Base-by-base conservation (phyloP, 2,113 vertebrate genomes). In the Plestiodon gilberti region DNA sequence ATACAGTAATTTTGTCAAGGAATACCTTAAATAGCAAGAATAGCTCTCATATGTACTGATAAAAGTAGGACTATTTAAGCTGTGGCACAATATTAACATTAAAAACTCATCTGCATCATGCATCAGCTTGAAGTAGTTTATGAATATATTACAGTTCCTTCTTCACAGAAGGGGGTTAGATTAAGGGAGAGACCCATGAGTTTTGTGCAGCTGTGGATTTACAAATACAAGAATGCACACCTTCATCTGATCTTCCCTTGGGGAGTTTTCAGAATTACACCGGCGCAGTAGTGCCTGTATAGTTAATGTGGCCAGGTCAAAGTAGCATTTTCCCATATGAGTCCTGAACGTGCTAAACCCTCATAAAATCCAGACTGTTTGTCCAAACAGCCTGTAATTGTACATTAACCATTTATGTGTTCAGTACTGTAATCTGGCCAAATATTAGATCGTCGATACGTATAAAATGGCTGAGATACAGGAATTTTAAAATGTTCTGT, bases 21-120 rank as follows among this genome's bases (percentile, higher is more conserved):
- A 30, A 30, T 82, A 52, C n/a, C 90, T 92, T 87, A 85, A 76
- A 52, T 38, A 76, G 87, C 89, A 80, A 86, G 64, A 69, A 76
- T 33, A 57, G 76, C 89, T 91, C 84, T 89, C 62, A 59, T 18
- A 87, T 86, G 77, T 86, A 84, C 86, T 87, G 87, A 89, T 94
- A 70, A 62, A 90, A 87, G 40, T 64, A 52, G 81, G 62, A 87
- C 77, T 87, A 83, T 91, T 89, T 91, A 82, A 85, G 82, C 84
- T 92, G 70, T 82, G 75, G 82, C 35, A 80, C 88, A 77, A 89
- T 87, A 78, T 89, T 87, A 89, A 86, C 87, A 6, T 80, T 74
- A 75, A 88, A 1, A n/a, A 1, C 48, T 86, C 52, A 87, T 11
- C 0, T 0, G 88, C 14, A 33, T 70, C 15, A 13, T 76, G 78